Evolutionary conservation across 2,797 vertebrate genomes (phyloP).

Genomic region (Zonotrichia albicollis): DNA sequence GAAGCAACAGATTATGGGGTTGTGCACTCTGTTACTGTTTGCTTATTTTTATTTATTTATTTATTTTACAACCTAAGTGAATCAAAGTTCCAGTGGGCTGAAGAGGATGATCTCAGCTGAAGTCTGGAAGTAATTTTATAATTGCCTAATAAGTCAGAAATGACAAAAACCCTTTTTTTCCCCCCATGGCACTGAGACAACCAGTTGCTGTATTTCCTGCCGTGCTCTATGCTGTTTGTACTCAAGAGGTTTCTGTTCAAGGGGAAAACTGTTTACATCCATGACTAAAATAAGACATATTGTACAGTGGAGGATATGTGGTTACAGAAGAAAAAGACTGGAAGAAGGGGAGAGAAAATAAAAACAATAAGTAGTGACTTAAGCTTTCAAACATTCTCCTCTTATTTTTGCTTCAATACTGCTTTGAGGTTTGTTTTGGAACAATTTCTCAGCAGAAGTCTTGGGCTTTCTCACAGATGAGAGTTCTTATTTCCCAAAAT

Average conservation of each 20-base stretch:
- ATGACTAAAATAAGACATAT: background rate
- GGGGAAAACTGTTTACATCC: background rate
- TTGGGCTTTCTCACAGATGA: background rate
- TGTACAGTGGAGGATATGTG: conserved; percentile 14
- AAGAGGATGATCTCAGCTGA: conserved; percentile 42
- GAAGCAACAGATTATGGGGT: conserved; percentile 26
- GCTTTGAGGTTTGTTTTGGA: background rate
- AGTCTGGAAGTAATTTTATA: conserved; percentile 55
- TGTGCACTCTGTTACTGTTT: conserved; percentile 36
- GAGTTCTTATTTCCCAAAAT: background rate
- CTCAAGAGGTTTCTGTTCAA: conserved; percentile 2
- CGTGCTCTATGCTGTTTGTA: background rate
- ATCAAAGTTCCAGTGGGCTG: conserved; percentile 23
- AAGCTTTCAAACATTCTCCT: background rate
- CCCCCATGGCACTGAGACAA: background rate
- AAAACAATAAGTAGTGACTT: conserved; percentile 2
- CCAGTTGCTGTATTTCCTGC: conserved; percentile 4
- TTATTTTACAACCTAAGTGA: conserved; percentile 6
- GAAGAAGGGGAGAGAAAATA: conserved; percentile 14
- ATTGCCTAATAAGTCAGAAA: conserved; percentile 38
- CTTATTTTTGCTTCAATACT: background rate
- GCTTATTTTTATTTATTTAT: background rate
- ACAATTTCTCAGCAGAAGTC: background rate
- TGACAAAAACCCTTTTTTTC: conserved; percentile 9
- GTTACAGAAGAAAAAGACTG: background rate